These are phyloP conservation scores for Chionodraco myersi DNA, from an alignment of 2,113 vertebrate genomes.

Conservation along the genomic window DNA sequence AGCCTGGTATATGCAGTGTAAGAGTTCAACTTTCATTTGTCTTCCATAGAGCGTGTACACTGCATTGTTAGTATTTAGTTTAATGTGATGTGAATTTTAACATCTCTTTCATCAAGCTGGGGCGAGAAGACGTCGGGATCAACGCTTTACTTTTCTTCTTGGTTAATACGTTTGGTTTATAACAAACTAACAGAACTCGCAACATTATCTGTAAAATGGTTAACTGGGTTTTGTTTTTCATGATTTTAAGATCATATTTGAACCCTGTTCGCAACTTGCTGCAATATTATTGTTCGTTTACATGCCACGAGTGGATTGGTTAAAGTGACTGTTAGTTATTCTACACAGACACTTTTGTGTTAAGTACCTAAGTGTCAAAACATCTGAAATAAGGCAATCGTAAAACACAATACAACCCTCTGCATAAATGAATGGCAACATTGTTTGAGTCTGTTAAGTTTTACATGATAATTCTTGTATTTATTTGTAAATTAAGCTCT, in stretches of 20 bases:
- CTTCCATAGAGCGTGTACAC: background rate
- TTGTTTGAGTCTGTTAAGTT: no score
- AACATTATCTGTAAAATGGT: background rate
- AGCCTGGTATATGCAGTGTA: conserved; percentile 99
- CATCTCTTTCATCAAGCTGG: background rate
- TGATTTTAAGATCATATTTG: background rate
- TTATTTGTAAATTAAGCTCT: no score
- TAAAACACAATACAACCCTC: no score
- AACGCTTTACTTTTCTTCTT: background rate
- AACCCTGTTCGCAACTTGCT: background rate
- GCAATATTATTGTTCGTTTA: background rate
- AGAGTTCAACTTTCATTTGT: conserved; percentile 67
- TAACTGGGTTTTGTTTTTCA: background rate
- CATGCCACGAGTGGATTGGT: background rate
- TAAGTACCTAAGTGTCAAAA: no score
- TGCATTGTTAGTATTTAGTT: background rate
- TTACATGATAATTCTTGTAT: no score
- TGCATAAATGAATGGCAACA: no score
- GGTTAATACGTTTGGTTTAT: background rate
- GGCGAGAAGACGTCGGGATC: background rate
- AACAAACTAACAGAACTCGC: background rate
- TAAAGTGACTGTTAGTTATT: background rate
- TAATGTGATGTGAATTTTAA: background rate
- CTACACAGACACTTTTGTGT: no score
- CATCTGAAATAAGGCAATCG: no score